Base-by-base conservation (phyloP, 2,113 vertebrate species). In the Spheniscus mendiculus region DNA sequence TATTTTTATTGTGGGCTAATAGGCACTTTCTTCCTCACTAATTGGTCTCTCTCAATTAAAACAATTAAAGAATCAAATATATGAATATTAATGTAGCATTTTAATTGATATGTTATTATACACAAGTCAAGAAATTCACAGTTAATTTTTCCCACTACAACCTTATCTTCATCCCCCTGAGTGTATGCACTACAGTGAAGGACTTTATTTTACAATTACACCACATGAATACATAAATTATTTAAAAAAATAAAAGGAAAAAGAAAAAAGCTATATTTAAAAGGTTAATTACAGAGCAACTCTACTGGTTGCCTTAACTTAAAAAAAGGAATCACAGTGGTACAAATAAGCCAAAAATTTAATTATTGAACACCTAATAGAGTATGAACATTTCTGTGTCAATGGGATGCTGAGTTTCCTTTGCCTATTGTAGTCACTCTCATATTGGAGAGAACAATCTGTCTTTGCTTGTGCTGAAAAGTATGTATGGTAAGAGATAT, bases 1-100 rank as follows among this genome's bases (percentile, higher is more conserved):
- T 94, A 13, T 93, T 91, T 96, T 89, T 83, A 38, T 71, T 77
- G 63, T 90, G 45, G 69, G 22, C 45, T 93, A 92, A 88, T 73
- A 86, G 42, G 59, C 32, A 70, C 42, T 86, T 88, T 91, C 12
- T 77, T 71, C 45, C 26, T 74, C 21, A 9, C 42, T 86, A 78
- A 90, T 86, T 85, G 58, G 12, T 88, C 6, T 87, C 49, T 59
- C 44, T 90, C 50, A 77, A 70, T 94, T 83, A 88, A 93, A 94
- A 95, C 56, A 87, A 94, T 77, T 88, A 70, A 26, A 73, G 45
- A 93, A 77, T 93, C 61, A 90, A 86, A 92, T 77, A 70, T 29
- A 91, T 86, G 56, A 86, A 87, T 83, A 83, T 83, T 87, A 83
- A 86, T 74, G 47, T 50, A 79, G 15, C 56, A 47, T 83, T 91